Evolutionary conservation across 2,797 vertebrate species (phyloP), one percentile per base, ranked within the genome.

Genomic region (Todus mexicanus): DNA sequence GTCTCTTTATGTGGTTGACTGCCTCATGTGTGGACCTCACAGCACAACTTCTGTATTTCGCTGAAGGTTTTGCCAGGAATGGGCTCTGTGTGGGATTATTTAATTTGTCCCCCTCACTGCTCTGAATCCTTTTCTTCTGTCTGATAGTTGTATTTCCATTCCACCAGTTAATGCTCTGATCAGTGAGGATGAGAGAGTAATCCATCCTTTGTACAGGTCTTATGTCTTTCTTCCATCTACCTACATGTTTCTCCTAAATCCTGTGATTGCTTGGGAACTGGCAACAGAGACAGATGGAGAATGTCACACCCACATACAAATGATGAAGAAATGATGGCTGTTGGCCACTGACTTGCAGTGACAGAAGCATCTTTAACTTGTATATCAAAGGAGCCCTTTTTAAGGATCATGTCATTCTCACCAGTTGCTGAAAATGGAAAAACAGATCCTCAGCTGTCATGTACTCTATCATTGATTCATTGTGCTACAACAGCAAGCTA

Each of bases 201-300:
- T 66, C 50, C 11, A 51, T 68, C n/a, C n/a, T 72, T 85, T 85
- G 53, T 47, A 33, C 38, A 80, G n/a, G 26, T 89, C 25, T 94
- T 74, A 80, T 38, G 57, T 31, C 42, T 87, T 81, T 82, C 56
- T 85, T 93, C 87, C 27, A 27, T 74, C 82, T 92, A 91, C 82
- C 69, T 87, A 37, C 57, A 43, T 74, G 50, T 85, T 95, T 93
- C 83, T 48, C 31, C 45, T 65, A 72, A 89, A 83, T 83, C 69
- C 50, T 72, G 38, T 48, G 69, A 43, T 72, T 93, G 50, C 79
- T 85, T 25, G 13, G 72, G 65, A 56, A 72, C 45, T 31, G 66
- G 56, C 72, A 89, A 65, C 38, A 83, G 82, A 94, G 87, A 63
- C 78, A 96, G 92, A 94, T 91, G 94, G 79, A 89, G 66, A 35